Conservation (phyloP, 64 coral and sea anemone species). For the Trachythela sp. region DNA sequence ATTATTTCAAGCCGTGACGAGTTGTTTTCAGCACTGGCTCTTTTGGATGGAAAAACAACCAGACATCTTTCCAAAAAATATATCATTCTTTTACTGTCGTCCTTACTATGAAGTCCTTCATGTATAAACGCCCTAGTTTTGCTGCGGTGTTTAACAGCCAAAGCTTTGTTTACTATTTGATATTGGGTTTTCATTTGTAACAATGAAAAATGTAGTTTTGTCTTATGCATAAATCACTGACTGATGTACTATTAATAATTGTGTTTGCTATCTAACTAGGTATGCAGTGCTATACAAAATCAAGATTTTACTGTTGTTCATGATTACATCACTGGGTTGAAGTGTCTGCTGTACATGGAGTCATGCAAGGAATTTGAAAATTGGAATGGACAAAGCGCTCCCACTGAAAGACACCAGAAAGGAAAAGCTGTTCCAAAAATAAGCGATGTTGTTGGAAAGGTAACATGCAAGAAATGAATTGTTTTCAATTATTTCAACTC, state of each 20-base stretch:
- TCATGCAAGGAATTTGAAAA: slow-evolving; percentile 58
- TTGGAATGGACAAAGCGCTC: slow-evolving; percentile 83
- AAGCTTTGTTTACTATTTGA: background rate
- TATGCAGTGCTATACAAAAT: slow-evolving; percentile 98
- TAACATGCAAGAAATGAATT: background rate
- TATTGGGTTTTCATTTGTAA: too few species aligned
- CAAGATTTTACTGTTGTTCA: slow-evolving; percentile 90
- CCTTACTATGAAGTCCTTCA: too few species aligned
- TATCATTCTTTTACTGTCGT: too few species aligned
- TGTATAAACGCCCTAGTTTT: too few species aligned
- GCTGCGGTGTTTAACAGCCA: background rate
- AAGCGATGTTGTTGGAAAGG: slow-evolving; percentile 86
- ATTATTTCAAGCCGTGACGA: too few species aligned
- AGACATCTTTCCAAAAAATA: too few species aligned
- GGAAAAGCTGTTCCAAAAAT: slow-evolving; percentile 86
- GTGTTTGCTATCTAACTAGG: slow-evolving; percentile 10
- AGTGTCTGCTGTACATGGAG: slow-evolving; percentile 87
- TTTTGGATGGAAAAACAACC: too few species aligned
- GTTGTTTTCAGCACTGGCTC: too few species aligned
- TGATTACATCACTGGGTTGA: slow-evolving; percentile 81
- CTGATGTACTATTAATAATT: background rate
- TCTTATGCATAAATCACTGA: background rate
- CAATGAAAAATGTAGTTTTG: too few species aligned
- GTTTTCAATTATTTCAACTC: background rate
- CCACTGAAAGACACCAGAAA: slow-evolving; percentile 73